These are phyloP conservation scores for Macrochelys suwanniensis DNA, from an alignment of 2,797 vertebrate species.

Conservation along the genomic window DNA sequence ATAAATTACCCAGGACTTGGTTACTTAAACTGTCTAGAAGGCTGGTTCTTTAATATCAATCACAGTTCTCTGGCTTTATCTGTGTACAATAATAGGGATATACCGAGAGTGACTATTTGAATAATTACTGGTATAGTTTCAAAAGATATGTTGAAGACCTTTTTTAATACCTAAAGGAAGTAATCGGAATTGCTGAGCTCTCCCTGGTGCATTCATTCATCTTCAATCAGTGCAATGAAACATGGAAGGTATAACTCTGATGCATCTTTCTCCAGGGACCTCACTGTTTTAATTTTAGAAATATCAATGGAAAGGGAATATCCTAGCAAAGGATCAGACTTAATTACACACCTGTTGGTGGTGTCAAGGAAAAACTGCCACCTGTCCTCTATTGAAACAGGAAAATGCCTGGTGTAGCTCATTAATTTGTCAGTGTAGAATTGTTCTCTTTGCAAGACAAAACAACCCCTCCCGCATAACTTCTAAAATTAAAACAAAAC, in stretches of 20 bases:
- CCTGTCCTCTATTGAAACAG: constrained; percentile 69
- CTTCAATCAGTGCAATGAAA: constrained; percentile 83
- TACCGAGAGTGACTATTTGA: neutral
- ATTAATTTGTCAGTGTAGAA: constrained; percentile 64
- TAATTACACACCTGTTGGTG: constrained; percentile 85
- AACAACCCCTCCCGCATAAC: constrained; percentile 40
- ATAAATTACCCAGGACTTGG: constrained; percentile 52
- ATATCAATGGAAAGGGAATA: constrained; percentile 79
- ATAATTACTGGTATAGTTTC: constrained; percentile 48
- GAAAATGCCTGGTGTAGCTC: constrained; percentile 59
- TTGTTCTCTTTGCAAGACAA: constrained; percentile 54
- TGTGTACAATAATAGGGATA: neutral
- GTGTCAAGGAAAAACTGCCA: constrained; percentile 71
- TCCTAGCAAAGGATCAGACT: constrained; percentile 78
- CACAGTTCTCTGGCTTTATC: constrained; percentile 40
- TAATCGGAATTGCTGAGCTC: constrained; percentile 77
- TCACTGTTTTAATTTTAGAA: constrained; percentile 83
- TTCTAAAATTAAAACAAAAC: neutral
- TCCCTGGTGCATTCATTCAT: constrained; percentile 78
- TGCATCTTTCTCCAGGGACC: constrained; percentile 80
- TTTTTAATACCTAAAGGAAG: constrained; percentile 64
- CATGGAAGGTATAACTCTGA: constrained; percentile 80
- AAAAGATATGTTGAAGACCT: constrained; percentile 53
- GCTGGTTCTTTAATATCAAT: constrained; percentile 44
- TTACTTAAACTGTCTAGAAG: constrained; percentile 53